Evolutionary conservation across 2,888 invertebrate species (phyloP), one percentile per base, ranked within the genome.

Genomic region (Diaprepes abbreviatus): DNA sequence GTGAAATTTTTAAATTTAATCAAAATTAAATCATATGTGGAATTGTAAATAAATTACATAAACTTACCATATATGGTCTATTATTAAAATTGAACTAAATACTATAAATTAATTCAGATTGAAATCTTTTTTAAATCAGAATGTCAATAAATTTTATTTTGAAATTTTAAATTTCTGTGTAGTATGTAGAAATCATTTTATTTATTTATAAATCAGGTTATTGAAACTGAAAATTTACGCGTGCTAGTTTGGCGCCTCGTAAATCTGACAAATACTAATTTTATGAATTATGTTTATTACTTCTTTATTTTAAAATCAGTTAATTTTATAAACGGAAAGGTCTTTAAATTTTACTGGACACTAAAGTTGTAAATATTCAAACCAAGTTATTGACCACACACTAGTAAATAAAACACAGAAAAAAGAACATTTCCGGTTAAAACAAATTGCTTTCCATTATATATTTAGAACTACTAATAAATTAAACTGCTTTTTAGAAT

Each of bases 241-340:
- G 17, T 16, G 36, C 36, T 55, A 55, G n/a, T 55, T 55, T 55
- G 55, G 36, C 36, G 55, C 55, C 55, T 55, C 55, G 36, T 55
- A 55, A 55, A 55, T 55, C 55, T 36, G 12, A 1, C 14, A 31
- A 2, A 31, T 36, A n/a, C 21, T n/a, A 35, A 36, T 55, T 55
- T 55, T 33, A 35, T 54, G 35, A 5, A 17, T 54, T 35, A 54
- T 35, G 31, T 54, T 33, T 35, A 54, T 54, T 16, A 10, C 33
- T 31, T 3, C 12, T 28, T 50, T 31, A 31, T 50, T 50, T n/a
- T 50, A 31, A 9, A 28, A 21, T 21, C 19, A 21, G 19, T 21
- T 43, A 19, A n/a, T 14, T 16, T 4, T 40, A 5, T 7, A 9
- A 4, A 9, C 19, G n/a, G 19, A 43, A 21, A n/a, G 1, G 14